These are phyloP conservation scores for Heterochromis multidens DNA, from an alignment of 2,113 vertebrate species.

Conservation along the genomic window DNA sequence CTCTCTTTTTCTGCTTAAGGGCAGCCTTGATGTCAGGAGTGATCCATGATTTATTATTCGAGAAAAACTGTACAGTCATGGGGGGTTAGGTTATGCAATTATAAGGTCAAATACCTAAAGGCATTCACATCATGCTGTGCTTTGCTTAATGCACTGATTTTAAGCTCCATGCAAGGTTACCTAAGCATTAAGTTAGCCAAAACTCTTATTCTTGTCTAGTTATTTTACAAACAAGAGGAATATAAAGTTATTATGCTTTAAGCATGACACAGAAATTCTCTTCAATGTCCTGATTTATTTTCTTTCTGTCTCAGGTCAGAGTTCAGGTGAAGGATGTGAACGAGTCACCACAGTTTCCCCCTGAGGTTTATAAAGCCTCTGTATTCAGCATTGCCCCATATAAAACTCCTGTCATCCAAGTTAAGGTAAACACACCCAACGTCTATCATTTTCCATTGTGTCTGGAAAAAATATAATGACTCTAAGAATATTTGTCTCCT, in stretches of 20 bases:
- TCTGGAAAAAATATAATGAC: not conserved
- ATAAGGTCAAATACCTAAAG: not conserved
- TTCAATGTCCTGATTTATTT: not conserved
- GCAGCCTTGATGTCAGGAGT: not conserved
- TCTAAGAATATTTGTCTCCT: not conserved
- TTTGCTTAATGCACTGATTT: not conserved
- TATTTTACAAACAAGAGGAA: not conserved
- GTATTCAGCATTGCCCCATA: constrained; percentile 70
- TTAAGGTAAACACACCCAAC: constrained; percentile 65
- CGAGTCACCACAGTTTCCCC: constrained; percentile 69
- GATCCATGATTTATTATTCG: not conserved
- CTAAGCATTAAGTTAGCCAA: not conserved
- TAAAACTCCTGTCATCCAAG: constrained; percentile 64
- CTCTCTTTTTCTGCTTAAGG: not conserved
- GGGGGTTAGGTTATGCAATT: not conserved
- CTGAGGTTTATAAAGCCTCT: constrained; percentile 44
- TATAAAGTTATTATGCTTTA: not conserved
- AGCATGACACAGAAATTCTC: not conserved
- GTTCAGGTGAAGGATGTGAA: constrained; percentile 72
- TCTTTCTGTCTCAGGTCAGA: constrained; percentile 43
- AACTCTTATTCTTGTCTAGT: not conserved
- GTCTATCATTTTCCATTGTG: not conserved
- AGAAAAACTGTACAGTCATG: rapidly evolving
- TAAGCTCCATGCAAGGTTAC: not conserved
- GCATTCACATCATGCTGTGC: not conserved